Conservation (phyloP, 2,888 invertebrate genomes). For the Oscheius onirici region DNA sequence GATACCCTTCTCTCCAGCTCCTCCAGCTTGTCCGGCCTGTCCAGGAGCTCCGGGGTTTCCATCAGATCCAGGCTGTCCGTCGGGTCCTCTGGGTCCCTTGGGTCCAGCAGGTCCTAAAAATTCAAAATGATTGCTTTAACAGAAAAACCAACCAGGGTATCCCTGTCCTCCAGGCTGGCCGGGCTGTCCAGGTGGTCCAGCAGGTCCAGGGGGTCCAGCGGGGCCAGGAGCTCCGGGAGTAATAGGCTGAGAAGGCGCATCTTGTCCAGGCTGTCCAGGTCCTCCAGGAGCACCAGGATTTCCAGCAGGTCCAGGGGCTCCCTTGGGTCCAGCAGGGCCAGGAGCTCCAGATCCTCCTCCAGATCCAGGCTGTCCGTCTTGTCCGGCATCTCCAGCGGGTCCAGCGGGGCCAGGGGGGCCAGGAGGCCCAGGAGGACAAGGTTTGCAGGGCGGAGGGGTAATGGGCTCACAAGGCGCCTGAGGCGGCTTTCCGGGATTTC, state of each 20-base stretch:
- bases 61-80: slow-evolving; percentile 59
- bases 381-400: slow-evolving; percentile 22
- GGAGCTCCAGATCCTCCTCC: neutral
- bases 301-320: slow-evolving; percentile 27
- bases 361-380: slow-evolving; percentile 9
- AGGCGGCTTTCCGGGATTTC: neutral
- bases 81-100: slow-evolving; percentile 62
- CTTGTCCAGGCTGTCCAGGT: neutral
- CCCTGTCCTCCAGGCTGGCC: neutral
- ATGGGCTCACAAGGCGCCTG: neutral
- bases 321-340: slow-evolving; percentile 17
- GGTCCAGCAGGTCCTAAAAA: slow-evolving; percentile 54
- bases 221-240: slow-evolving; percentile 1
- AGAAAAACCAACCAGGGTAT: neutral
- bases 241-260: neutral
- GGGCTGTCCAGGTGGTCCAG: neutral
- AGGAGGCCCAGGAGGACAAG: neutral
- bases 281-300: neutral
- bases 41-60: slow-evolving; percentile 32
- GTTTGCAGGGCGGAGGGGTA: neutral
- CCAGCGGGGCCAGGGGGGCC: slow-evolving; percentile 22
- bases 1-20: slow-evolving; percentile 29
- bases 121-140: neutral
- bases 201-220: neutral
- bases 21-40: slow-evolving; percentile 22